Conservation (phyloP, 1,140 invertebrate species). For the Eriosoma lanigerum region DNA sequence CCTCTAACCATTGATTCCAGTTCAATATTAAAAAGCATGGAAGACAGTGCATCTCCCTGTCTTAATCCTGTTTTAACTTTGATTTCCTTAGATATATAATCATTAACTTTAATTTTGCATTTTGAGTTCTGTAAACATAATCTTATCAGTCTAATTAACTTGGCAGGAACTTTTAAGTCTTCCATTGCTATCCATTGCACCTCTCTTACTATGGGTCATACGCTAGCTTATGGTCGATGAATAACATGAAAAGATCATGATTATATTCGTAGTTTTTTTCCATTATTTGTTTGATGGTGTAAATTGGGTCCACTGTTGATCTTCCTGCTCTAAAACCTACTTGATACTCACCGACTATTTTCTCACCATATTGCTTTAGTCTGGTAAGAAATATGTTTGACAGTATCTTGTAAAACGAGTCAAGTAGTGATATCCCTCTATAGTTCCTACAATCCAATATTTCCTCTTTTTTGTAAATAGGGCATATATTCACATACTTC, state of each 20-base stretch:
- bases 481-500: no score
- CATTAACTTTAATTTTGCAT: no score
- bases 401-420: neutral
- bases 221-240: neutral
- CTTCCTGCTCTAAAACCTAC: neutral
- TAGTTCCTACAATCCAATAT: conserved; percentile 2
- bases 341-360: neutral
- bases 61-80: no score
- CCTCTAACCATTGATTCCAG: no score
- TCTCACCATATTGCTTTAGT: neutral
- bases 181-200: neutral
- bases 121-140: no score
- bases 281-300: conserved; percentile 16
- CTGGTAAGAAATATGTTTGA: neutral
- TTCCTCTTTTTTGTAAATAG: neutral
- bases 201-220: conserved; percentile 12
- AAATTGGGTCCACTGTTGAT: neutral
- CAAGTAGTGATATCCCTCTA: neutral
- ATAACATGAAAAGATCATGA: neutral
- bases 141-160: no score
- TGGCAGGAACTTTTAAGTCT: neutral
- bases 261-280: neutral
- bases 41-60: no score
- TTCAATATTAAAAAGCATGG: no score
- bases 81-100: no score